These are phyloP conservation scores for Sminthurides aquaticus DNA, from an alignment of 2,888 invertebrate genomes.

Conservation along the genomic window DNA sequence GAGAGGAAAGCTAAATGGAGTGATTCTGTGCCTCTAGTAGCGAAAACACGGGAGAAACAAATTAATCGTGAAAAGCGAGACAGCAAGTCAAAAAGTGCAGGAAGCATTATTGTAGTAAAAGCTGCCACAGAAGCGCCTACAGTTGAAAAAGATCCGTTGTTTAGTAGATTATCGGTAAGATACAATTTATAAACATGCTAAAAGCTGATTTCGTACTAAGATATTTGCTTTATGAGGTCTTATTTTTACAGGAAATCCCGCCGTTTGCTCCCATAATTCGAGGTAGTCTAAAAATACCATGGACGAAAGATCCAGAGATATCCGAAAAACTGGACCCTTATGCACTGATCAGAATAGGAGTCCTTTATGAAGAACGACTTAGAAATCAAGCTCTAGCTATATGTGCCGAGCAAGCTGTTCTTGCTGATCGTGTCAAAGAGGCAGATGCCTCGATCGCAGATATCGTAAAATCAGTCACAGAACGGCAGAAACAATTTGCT, in stretches of 20 bases:
- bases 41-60: conserved; percentile 43
- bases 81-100: conserved; percentile 49
- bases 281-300: conserved; percentile 73
- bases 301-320: conserved; percentile 76
- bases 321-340: conserved; percentile 66
- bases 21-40: conserved; percentile 42
- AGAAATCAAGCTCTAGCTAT: conserved; percentile 74
- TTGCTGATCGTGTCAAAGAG: conserved; percentile 69
- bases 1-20: conserved; percentile 40
- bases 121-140: conserved; percentile 57
- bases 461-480: conserved; percentile 62
- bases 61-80: conserved; percentile 44
- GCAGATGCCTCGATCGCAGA: conserved; percentile 65
- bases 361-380: conserved; percentile 75
- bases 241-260: conserved; percentile 72
- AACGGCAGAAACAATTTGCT: conserved; percentile 74
- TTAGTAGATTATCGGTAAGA: conserved; percentile 59
- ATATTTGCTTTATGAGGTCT: conserved; percentile 9
- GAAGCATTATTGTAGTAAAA: conserved; percentile 73
- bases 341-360: conserved; percentile 65
- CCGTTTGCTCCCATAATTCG: conserved; percentile 89
- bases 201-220: background rate
- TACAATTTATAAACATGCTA: too few relatives aligned
- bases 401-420: conserved; percentile 66
- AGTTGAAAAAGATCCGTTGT: conserved; percentile 67